Base-by-base conservation (phyloP, 2,888 invertebrate genomes). In the Plagodis pulveraria region DNA sequence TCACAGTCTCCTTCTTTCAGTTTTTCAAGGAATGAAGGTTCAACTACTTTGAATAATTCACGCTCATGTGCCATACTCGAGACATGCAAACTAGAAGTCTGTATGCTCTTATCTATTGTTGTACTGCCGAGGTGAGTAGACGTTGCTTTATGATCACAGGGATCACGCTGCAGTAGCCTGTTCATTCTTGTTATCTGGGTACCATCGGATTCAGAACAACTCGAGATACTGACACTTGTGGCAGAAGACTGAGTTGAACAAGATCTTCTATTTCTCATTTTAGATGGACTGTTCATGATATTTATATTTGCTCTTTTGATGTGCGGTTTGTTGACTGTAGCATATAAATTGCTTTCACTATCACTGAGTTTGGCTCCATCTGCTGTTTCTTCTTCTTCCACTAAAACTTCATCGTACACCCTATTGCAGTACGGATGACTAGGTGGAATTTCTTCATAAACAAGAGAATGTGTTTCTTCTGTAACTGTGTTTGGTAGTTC, bases 101-200 rank as follows among this genome's bases (percentile, higher is more conserved):
- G 96, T 87, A 96, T 96, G 74, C 96, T 96, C 77, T 95, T 94
- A 73, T 96, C 96, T 72, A 95, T 93, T 71, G 95, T 94, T 68
- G 93, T 89, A 33, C 91, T 80, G 52, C 94, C 93, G 61, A 93
- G 84, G 72, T 93, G 93, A 33, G 93, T 94, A 34, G 93, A 91
- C 12, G 91, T 93, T 43, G 93, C 81, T 76, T 93, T 93, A 58
- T 87, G 78, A 63, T 93, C 93, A 72, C 77, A 83, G 50, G 82
- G 60, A 50, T 93, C 92, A 63, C 84, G 84, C 50, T 87, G 85
- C 52, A 87, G 59, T 49, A 87, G 69, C 74, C 77, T 89, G 63
- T 91, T 89, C 83, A 93, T 86, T 78, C 85, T 87, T 6, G 93
- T 93, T 7, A 92, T 88, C 73, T 93, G 93, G 32, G 93, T 93